Evolutionary conservation across 2,797 vertebrate genomes (phyloP), one percentile per base, ranked within the genome.

Genomic region (Natrix natrix): DNA sequence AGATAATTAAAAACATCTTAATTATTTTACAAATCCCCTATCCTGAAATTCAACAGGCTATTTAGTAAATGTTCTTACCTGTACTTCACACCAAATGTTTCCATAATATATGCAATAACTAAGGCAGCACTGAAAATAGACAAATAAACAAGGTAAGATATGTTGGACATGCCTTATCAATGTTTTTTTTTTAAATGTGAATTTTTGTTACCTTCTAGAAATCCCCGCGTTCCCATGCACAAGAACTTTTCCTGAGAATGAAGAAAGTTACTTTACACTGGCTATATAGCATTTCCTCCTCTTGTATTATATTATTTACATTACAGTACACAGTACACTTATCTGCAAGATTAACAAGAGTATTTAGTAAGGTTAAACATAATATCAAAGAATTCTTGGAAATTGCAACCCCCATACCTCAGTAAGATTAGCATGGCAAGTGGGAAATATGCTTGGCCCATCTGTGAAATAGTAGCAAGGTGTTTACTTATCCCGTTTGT

Each of bases 71-170:
- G n/a, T 52, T 92, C 97, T 97, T 96, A 99, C 99, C 99, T 99
- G 98, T 99, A 99, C 96, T 99, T 99, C 97, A 99, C 98, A 94
- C 99, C 99, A 98, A 99, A 99, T 48, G 99, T 99, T 98, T 99
- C 99, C 99, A 99, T 99, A 96, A 99, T 98, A 97, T 99, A 99
- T 86, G 99, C 99, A 97, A 99, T 99, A 97, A 99, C 99, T 98
- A 99, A 98, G 97, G 98, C 98, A 97, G 98, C 98, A 96, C 98
- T 98, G 96, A 93, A 96, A 96, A 66, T 24, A 88, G 92, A 91
- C 90, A 88, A 57, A 54, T 10, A 43, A 56, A 22, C 24, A 37
- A 78, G 24, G 56, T 93, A 48, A 89, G 74, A 10, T 32, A 57
- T 86, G 54, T 92, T 32, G 95, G 22, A 10, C 28, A 86, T 5